phyloP scores from a whole-genome alignment of 2,888 invertebrate genomes.

The Caenorhabditis doughertyi region DNA sequence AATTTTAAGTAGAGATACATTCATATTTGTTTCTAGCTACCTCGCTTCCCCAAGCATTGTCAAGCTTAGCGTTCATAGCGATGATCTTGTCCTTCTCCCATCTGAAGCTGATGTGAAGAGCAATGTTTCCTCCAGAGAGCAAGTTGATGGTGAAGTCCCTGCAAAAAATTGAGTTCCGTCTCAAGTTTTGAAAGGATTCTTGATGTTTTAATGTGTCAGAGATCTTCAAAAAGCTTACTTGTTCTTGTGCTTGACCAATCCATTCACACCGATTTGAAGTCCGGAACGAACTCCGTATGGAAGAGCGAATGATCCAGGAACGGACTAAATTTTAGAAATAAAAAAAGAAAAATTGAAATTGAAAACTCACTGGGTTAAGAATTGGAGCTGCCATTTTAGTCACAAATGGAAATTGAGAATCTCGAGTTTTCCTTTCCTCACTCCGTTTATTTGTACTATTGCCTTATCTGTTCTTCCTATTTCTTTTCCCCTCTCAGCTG shows the following conservation, averaged over 20 bases:
- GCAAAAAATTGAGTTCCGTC: slow-evolving; percentile 1
- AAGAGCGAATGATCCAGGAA: slow-evolving; percentile 61
- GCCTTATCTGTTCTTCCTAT: slow-evolving; percentile 22
- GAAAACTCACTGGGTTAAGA: slow-evolving; percentile 55
- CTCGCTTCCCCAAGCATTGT: slow-evolving; percentile 61
- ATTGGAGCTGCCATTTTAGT: slow-evolving; percentile 51
- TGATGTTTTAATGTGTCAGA: background rate
- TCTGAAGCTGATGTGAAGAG: slow-evolving; percentile 60
- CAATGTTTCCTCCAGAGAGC: slow-evolving; percentile 54
- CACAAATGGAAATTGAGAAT: slow-evolving; percentile 19
- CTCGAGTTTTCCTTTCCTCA: background rate
- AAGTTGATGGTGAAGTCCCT: slow-evolving; percentile 60
- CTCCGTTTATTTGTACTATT: slow-evolving; percentile 38
- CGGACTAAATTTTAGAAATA: slow-evolving; percentile 25
- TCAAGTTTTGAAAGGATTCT: background rate
- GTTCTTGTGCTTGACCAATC: slow-evolving; percentile 55
- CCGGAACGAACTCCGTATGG: slow-evolving; percentile 46
- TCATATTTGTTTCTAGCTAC: background rate
- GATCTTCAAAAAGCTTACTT: slow-evolving; percentile 30
- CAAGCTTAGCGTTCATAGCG: slow-evolving; percentile 48
- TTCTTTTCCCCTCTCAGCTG: slow-evolving; percentile 20
- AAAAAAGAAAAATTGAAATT: background rate
- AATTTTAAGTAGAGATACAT: background rate
- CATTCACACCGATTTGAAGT: slow-evolving; percentile 53
- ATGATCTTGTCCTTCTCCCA: slow-evolving; percentile 59